Percentiles rank a stretch among this genome's conserved stretches.
Evolutionary conservation across 1,140 invertebrate genomes (phyloP).

Genomic region (Drosophila lacertosa): DNA sequence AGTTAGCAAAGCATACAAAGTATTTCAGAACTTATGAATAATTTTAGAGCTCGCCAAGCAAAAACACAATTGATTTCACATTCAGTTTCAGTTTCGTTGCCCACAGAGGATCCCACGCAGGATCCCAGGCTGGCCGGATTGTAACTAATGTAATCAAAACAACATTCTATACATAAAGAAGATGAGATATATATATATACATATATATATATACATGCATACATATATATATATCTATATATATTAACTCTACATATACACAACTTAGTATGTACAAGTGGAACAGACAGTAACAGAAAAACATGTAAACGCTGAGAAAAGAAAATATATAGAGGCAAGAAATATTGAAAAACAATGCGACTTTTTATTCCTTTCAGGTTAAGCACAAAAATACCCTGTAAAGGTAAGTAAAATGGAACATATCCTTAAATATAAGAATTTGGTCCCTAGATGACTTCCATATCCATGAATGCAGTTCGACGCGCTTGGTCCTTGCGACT

Average conservation of each 20-base stretch:
- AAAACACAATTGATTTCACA: conserved; percentile 43
- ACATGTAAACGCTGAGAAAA: conserved; percentile 61
- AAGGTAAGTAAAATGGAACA: conserved; percentile 2
- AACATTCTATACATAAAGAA: conserved; percentile 37
- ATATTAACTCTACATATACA: conserved; percentile 47
- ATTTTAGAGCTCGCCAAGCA: conserved; percentile 49
- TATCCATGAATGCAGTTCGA: background rate
- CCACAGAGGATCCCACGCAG: background rate
- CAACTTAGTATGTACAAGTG: conserved; percentile 64
- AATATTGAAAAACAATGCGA: conserved; percentile 22
- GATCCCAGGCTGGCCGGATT: conserved; percentile 19
- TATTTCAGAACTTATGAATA: conserved; percentile 50
- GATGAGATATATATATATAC: conserved; percentile 46
- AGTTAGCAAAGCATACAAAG: conserved; percentile 50
- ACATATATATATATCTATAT: conserved; percentile 56
- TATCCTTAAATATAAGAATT: too few species aligned
- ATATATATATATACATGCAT: conserved; percentile 55
- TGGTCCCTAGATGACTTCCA: background rate
- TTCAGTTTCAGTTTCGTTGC: conserved; percentile 50
- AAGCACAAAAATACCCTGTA: background rate
- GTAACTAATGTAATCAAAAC: conserved; percentile 76
- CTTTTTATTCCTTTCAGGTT: background rate
- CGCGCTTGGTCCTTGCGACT: background rate
- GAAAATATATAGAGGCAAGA: conserved; percentile 60
- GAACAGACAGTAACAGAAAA: conserved; percentile 56